Evolutionary conservation across 2,113 vertebrate species (phyloP), one percentile per base, ranked within the genome.

Genomic region (Amblyornis subalaris): DNA sequence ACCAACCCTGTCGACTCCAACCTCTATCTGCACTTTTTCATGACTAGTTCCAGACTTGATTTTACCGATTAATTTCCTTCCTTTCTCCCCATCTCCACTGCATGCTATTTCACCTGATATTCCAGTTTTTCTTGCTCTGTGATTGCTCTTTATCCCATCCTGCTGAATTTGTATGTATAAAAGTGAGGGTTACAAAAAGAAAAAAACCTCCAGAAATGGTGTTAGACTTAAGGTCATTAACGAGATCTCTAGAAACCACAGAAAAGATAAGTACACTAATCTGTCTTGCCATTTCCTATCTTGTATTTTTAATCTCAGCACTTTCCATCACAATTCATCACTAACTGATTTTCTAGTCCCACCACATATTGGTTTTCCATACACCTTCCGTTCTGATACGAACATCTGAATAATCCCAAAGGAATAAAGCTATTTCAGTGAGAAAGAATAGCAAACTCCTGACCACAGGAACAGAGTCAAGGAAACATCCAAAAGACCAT

Each of bases 201-300:
- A 45, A 89, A 69, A 84, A 72, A 8, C 29, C 38, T 76, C 66
- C 31, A 88, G 47, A 87, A 94, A 50, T 48, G 47, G 62, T 70
- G 84, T 76, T 83, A 88, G 58, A 85, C 80, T 88, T 70, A 76
- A 92, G 89, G 86, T 95, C 94, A 89, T 87, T 92, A 92, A 92
- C 0, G 4, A 80, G 85, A 90, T 73, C 31, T 87, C 67, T 80
- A 80, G 44, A 93, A 93, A 91, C 38, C 78, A 93, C 78, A 88
- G 55, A 79, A 95, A 72, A 95, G 71, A 80, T 89, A 94, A 95
- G 67, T 83, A 94, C 55, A 45, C 64, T 90, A 93, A 93, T 95
- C 71, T 79, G 51, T 93, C 64, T 88, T 90, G 64, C 67, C 67
- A 93, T 58, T 94, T 95, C 94, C 80, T 93, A 93, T 70, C 93